Evolutionary conservation across 2,888 invertebrate genomes (phyloP).

Genomic region (Volucella inanis): DNA sequence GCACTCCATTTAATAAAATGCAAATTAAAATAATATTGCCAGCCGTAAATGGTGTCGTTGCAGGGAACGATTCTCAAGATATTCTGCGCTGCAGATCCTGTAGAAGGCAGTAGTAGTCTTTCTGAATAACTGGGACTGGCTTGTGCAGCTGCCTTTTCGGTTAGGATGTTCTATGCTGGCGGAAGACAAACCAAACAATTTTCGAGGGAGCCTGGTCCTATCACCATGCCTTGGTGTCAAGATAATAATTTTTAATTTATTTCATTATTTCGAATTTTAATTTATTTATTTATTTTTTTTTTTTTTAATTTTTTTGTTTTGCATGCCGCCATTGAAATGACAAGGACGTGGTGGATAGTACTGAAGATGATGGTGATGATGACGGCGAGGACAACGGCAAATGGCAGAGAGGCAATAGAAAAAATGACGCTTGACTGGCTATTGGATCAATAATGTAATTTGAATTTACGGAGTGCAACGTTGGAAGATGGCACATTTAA

Average conservation of each 20-base stretch:
- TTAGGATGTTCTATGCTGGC: constrained; percentile 9
- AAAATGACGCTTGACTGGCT: constrained; percentile 59
- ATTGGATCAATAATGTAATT: constrained; percentile 73
- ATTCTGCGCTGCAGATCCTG: constrained; percentile 32
- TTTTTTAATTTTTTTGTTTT: constrained; percentile 2
- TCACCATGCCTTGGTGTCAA: constrained; percentile 28
- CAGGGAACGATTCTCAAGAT: constrained; percentile 67
- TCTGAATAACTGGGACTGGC: constrained; percentile 47
- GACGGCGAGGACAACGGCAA: constrained; percentile 14
- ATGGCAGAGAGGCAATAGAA: constrained; percentile 40
- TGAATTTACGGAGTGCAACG: constrained; percentile 71
- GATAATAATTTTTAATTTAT: constrained; percentile 74
- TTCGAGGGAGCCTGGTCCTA: constrained; percentile 22
- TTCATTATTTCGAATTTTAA: constrained; percentile 58
- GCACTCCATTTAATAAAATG: constrained; percentile 75
- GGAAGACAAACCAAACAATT: constrained; percentile 39
- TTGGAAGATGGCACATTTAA: constrained; percentile 34
- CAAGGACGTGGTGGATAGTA: constrained; percentile 37
- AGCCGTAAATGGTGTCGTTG: constrained; percentile 72
- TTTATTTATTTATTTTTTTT: constrained; percentile 15
- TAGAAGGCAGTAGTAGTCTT: constrained; percentile 40
- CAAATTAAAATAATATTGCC: constrained; percentile 74
- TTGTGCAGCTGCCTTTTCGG: constrained; percentile 17
- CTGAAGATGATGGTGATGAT: constrained; percentile 16
- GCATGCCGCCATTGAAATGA: constrained; percentile 31